A percentile compares a stretch with the other conserved stretches of the same genome.
phyloP scores from a whole-genome alignment of 2,888 invertebrate genomes.

The Linnaemya tessellans region DNA sequence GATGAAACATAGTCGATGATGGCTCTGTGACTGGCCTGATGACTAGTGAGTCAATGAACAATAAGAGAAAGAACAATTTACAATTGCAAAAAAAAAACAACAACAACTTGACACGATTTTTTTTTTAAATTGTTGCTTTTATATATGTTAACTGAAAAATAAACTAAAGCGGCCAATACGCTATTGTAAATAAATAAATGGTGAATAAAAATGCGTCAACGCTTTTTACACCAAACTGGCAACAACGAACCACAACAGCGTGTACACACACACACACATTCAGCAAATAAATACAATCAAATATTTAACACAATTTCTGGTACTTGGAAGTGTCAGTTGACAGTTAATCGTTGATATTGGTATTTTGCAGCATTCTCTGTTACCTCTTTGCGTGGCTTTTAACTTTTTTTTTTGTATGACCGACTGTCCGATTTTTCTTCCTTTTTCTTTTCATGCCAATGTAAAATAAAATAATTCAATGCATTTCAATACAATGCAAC shows the following conservation, averaged over 20 bases:
- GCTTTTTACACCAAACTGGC: constrained; percentile 61
- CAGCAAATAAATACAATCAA: constrained; percentile 56
- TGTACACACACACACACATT: background rate
- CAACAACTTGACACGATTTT: constrained; percentile 56
- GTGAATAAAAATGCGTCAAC: constrained; percentile 69
- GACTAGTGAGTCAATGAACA: constrained; percentile 34
- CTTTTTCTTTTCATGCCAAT: background rate
- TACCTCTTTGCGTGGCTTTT: constrained; percentile 9
- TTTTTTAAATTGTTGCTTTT: constrained; percentile 27
- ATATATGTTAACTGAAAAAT: constrained; percentile 39
- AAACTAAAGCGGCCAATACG: constrained; percentile 67
- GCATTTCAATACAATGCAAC: constrained; percentile 65
- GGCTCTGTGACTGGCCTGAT: constrained; percentile 40
- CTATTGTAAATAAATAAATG: constrained; percentile 67
- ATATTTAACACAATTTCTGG: constrained; percentile 71
- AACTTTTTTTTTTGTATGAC: constrained; percentile 15
- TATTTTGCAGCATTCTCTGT: constrained; percentile 20
- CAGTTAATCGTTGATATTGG: constrained; percentile 66
- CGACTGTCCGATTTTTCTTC: constrained; percentile 12
- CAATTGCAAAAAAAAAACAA: constrained; percentile 35
- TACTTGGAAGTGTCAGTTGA: constrained; percentile 70
- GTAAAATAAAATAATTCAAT: constrained; percentile 59
- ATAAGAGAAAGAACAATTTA: constrained; percentile 27
- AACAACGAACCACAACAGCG: constrained; percentile 35
- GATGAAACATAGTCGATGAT: constrained; percentile 60